phyloP scores from a whole-genome alignment of 2,888 invertebrate genomes.

The Drosophila maculinotata region DNA sequence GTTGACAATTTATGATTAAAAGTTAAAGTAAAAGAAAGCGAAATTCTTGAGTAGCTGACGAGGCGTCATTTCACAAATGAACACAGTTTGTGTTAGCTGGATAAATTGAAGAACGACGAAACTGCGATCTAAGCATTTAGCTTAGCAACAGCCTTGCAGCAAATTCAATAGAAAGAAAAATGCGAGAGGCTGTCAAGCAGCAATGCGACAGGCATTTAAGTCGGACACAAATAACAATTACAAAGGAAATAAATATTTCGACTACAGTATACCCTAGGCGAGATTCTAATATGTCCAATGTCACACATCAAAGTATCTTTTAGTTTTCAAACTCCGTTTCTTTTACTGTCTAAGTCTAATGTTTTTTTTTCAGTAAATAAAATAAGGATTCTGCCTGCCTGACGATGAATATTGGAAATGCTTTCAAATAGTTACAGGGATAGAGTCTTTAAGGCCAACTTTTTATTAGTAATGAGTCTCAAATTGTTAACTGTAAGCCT shows the following conservation, averaged over 20 bases:
- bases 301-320: too few species aligned
- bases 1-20: slow-evolving; percentile 32
- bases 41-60: slow-evolving; percentile 60
- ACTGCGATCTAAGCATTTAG: slow-evolving; percentile 38
- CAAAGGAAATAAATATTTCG: too few species aligned
- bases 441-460: too few species aligned
- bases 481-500: too few species aligned
- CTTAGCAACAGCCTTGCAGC: slow-evolving; percentile 39
- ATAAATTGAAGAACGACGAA: not conserved
- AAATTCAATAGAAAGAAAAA: slow-evolving; percentile 44
- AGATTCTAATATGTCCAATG: too few species aligned
- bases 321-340: too few species aligned
- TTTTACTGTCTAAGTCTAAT: too few species aligned
- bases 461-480: too few species aligned
- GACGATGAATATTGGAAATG: too few species aligned
- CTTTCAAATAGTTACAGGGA: too few species aligned
- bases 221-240: slow-evolving; percentile 13
- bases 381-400: too few species aligned
- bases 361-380: too few species aligned
- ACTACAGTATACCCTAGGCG: slow-evolving; percentile 16
- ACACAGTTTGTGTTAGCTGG: slow-evolving; percentile 1
- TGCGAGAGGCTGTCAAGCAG: slow-evolving; percentile 38
- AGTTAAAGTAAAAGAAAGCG: not conserved
- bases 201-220: slow-evolving; percentile 43
- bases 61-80: slow-evolving; percentile 45